Percentiles rank a stretch among this genome's conserved stretches.
Conservation (phyloP, 2,797 vertebrate genomes). For the Phataginus tricuspis region DNA sequence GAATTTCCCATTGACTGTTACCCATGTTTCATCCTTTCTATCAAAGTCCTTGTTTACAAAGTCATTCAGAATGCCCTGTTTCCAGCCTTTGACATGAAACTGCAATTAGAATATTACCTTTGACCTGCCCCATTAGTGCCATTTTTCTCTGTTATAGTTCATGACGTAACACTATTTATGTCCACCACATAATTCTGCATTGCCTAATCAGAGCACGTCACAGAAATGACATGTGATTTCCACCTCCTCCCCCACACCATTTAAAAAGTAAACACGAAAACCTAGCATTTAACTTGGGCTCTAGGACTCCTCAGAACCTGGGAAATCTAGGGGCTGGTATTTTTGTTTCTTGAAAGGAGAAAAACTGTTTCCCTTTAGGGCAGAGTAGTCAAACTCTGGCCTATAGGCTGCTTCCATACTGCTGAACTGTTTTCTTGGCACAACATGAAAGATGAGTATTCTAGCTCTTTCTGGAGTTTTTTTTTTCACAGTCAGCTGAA, state of each 20-base stretch:
- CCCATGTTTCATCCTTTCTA: not conserved
- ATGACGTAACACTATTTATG: constrained; percentile 51
- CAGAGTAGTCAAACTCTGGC: not conserved
- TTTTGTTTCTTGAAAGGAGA: not conserved
- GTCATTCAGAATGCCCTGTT: not conserved
- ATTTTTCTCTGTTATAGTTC: not conserved
- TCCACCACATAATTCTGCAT: constrained; percentile 26
- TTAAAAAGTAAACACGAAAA: not conserved
- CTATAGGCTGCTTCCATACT: not conserved
- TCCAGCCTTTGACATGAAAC: not conserved
- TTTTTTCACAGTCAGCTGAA: not conserved
- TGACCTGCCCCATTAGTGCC: constrained; percentile 43
- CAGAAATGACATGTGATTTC: not conserved
- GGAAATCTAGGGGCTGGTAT: not conserved
- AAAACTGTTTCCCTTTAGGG: not conserved
- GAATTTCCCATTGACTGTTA: not conserved
- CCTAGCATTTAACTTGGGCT: not conserved
- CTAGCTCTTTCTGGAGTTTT: not conserved
- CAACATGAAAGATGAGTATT: constrained; percentile 19
- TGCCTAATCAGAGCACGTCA: constrained; percentile 22
- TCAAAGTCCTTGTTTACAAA: not conserved
- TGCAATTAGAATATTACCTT: not conserved
- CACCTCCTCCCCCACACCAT: not conserved
- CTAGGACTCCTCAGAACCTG: not conserved
- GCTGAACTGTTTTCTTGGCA: not conserved